Evolutionary conservation across 2,888 invertebrate species (phyloP), one percentile per base, ranked within the genome.

Genomic region (Tachina fera): DNA sequence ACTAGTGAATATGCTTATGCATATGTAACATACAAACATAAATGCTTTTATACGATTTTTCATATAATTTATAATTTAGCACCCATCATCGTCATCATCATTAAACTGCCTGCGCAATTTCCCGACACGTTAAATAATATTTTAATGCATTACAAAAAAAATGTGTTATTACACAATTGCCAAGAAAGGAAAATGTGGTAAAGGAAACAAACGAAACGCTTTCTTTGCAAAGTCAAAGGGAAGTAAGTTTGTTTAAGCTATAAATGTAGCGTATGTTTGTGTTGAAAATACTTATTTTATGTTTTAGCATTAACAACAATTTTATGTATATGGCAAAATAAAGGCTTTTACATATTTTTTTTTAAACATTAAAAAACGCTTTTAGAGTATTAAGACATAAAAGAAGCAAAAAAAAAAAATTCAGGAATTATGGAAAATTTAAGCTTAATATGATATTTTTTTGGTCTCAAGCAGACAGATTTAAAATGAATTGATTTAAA

Each of bases 301-400:
- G 49, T 45, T 58, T 31, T 56, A 77, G 67, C 39, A 78, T 79
- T 70, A 70, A 65, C 63, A 56, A 63, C 41, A 74, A 47, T 78
- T 68, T 78, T 78, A 78, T 78, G 60, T 74, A 58, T 61, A 63
- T 61, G 58, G 11, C 11, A 14, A 5, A 43, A 60, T 43, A 68
- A 31, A 51, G 4, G n/a, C 39, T 9, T 60, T 58, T 56, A 16
- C 16, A 19, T 39, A 31, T 4, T 56, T 45, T 47, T 56, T 5
- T 71, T 31, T 49, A 47, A 68, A 53, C 22, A 78, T 67, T 72
- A 72, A 60, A 61, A 80, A 84, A 82, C 63, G 71, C 47, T 75
- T 78, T 75, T 65, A 51, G 74, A 85, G 79, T 75, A 85, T 85
- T 85, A 78, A 82, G 78, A 68, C 75, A 85, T 85, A 65, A 70